phyloP scores from a whole-genome alignment of 2,888 invertebrate species.

The Standfussiana lucernea region DNA sequence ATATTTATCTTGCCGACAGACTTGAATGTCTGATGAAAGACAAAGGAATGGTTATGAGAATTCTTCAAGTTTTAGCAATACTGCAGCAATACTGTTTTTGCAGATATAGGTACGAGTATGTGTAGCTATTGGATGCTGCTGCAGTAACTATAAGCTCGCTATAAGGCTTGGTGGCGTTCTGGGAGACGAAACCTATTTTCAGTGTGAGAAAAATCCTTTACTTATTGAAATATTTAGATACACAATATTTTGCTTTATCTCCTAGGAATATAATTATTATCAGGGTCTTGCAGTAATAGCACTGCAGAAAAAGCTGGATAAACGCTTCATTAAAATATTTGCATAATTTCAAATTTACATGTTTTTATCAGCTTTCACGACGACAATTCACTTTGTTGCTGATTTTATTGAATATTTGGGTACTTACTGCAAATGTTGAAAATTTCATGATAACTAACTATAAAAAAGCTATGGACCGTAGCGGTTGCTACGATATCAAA shows the following conservation, averaged over 20 bases:
- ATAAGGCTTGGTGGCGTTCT: not conserved
- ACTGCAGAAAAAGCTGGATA: not conserved
- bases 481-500: not conserved
- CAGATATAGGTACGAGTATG: not conserved
- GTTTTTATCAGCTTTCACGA: not conserved
- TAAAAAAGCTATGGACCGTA: not conserved
- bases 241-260: not conserved
- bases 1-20: conserved; percentile 26
- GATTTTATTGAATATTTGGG: not conserved
- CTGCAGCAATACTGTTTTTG: not conserved
- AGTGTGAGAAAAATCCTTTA: not conserved
- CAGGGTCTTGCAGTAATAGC: not conserved
- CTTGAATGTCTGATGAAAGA: conserved; percentile 39
- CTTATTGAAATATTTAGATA: not conserved
- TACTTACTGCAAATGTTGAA: not conserved
- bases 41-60: conserved; percentile 22
- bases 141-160: conserved; percentile 20
- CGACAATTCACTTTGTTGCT: not conserved
- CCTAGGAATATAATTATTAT: not conserved
- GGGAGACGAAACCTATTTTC: conserved; percentile 18
- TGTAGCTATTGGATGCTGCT: not conserved
- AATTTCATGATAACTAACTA: not conserved
- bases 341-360: not conserved
- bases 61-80: not conserved
- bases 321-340: not conserved